A percentile compares a stretch with the other conserved stretches of the same genome.
These are phyloP conservation scores for Metallyticus violacea DNA, from an alignment of 2,888 invertebrate genomes.

Conservation along the genomic window DNA sequence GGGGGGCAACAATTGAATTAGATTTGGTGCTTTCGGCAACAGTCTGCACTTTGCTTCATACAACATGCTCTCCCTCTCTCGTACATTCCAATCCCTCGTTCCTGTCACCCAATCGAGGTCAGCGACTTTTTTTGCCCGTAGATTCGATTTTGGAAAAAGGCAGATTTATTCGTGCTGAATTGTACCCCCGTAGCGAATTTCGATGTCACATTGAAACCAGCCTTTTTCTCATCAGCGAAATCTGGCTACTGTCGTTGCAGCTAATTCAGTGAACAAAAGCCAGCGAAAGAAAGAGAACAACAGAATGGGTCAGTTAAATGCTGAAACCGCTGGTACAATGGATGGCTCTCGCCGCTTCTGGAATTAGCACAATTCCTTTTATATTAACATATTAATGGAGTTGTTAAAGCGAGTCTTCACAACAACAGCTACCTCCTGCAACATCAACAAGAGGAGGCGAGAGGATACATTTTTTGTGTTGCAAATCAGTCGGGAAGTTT, in stretches of 20 bases:
- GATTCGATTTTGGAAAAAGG: background rate
- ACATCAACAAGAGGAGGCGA: background rate
- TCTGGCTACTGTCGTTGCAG: background rate
- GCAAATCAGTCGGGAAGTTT: background rate
- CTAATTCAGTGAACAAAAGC: background rate
- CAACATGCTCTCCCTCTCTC: too few relatives aligned
- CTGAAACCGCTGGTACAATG: background rate
- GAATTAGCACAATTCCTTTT: background rate
- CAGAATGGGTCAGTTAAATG: slow-evolving; percentile 9
- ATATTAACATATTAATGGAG: slow-evolving; percentile 17
- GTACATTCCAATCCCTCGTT: too few relatives aligned
- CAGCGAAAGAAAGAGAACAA: background rate
- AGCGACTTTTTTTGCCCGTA: background rate
- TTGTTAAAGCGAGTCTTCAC: background rate
- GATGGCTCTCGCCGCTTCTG: background rate
- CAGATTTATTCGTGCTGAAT: background rate
- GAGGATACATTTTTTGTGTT: background rate
- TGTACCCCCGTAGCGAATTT: background rate
- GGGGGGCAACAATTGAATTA: background rate
- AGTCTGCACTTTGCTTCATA: background rate
- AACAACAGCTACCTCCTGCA: background rate
- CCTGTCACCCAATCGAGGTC: background rate
- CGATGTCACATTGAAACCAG: background rate
- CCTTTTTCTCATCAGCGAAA: background rate
- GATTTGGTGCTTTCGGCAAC: background rate